A percentile compares a stretch with the other conserved stretches of the same genome.
phyloP scores from a whole-genome alignment of 92 coral and sea anemone species.

The Pocillopora meandrina region DNA sequence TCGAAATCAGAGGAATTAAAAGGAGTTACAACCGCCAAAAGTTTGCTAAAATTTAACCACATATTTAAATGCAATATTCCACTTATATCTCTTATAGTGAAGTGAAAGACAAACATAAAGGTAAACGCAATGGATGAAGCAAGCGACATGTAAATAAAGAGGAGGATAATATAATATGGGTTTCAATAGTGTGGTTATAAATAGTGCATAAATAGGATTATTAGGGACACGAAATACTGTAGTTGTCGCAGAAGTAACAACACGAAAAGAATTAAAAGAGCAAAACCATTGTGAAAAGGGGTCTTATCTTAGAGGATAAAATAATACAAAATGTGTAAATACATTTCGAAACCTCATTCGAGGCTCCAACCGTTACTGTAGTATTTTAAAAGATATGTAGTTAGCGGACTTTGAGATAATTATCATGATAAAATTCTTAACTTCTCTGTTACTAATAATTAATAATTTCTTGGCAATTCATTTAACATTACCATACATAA shows the following conservation, averaged over 20 bases:
- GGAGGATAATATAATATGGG: not conserved
- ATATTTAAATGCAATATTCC: too few relatives aligned
- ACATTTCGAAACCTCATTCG: not conserved
- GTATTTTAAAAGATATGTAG: conserved; percentile 15
- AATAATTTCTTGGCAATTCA: not conserved
- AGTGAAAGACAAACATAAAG: too few relatives aligned
- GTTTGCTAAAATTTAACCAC: too few relatives aligned
- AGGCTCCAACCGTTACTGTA: not conserved
- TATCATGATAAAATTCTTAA: conserved; percentile 4
- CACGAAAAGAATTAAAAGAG: not conserved
- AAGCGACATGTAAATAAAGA: not conserved
- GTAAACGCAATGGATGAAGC: too few relatives aligned
- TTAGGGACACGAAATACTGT: not conserved
- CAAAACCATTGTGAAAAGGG: not conserved
- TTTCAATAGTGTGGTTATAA: not conserved
- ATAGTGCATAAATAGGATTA: conserved; percentile 5
- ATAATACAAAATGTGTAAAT: not conserved
- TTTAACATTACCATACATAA: not conserved
- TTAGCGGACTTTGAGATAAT: conserved; percentile 17
- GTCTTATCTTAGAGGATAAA: conserved; percentile 4
- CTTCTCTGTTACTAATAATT: not conserved
- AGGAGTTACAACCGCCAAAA: too few relatives aligned
- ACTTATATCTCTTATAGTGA: too few relatives aligned
- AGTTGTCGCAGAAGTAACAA: not conserved
- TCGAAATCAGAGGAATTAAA: not conserved